Evolutionary conservation across 2,797 vertebrate genomes (phyloP).

Genomic region (Melanotaenia nigrans): DNA sequence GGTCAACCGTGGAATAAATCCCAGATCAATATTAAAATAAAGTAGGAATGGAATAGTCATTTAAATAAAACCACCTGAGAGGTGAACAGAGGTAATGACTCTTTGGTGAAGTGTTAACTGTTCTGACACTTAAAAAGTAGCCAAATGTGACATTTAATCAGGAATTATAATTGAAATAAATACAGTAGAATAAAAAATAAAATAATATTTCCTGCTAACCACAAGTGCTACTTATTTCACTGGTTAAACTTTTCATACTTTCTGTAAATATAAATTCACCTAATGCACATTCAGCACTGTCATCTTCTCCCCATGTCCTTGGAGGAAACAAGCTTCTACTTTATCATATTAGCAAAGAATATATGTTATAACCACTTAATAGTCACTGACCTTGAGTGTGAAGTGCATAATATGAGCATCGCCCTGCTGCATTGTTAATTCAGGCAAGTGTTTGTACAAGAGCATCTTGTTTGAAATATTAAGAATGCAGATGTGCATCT

Average conservation of each 20-base stretch:
- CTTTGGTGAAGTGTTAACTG: not conserved
- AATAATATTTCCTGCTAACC: not conserved
- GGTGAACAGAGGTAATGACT: conserved; percentile 5
- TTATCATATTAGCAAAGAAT: conserved; percentile 54
- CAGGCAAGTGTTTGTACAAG: conserved; percentile 33
- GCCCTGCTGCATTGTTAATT: conserved; percentile 53
- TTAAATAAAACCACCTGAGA: not conserved
- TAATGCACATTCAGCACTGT: not conserved
- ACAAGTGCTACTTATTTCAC: not conserved
- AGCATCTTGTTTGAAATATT: conserved; percentile 43
- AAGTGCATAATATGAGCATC: conserved; percentile 39
- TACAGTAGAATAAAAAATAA: not conserved
- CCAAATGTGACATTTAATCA: not conserved
- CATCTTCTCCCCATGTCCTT: conserved; percentile 38
- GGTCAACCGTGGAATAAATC: not conserved
- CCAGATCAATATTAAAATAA: conserved; percentile 8
- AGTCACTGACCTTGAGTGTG: conserved; percentile 68
- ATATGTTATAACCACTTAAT: conserved; percentile 61
- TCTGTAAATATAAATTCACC: conserved; percentile 14
- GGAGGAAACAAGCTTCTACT: conserved; percentile 39
- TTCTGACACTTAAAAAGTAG: not conserved
- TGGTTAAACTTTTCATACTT: not conserved
- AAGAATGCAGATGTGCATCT: conserved; percentile 21
- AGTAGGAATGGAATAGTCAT: not conserved
- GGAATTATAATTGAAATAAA: not conserved